Percentiles rank a stretch among this genome's conserved stretches.
phyloP scores from a whole-genome alignment of 2,113 vertebrate genomes.

The Gallinago paraguaiae region DNA sequence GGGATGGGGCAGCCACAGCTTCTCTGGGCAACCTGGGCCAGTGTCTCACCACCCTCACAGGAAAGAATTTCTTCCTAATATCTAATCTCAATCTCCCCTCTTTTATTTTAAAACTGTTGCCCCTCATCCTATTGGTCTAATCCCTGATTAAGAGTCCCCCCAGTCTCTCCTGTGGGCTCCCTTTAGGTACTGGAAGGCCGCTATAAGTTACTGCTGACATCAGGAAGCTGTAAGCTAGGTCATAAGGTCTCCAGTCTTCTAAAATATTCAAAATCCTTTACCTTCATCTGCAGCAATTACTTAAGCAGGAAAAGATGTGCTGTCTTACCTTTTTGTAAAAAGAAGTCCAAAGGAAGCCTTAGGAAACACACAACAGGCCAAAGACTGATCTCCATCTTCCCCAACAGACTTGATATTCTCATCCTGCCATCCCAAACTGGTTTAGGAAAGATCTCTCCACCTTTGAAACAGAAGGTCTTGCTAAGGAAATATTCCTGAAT shows the following conservation, averaged over 20 bases:
- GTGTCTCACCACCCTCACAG: too few relatives aligned
- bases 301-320: not conserved
- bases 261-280: not conserved
- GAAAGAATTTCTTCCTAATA: too few relatives aligned
- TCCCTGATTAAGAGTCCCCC: too few relatives aligned
- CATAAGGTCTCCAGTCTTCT: rapidly evolving
- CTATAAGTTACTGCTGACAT: not conserved
- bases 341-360: not conserved
- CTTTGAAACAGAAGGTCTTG: slow-evolving; percentile 29
- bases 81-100: too few relatives aligned
- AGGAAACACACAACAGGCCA: not conserved
- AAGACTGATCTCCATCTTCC: not conserved
- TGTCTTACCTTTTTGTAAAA: not conserved
- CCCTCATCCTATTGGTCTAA: too few relatives aligned
- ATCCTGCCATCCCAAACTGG: not conserved
- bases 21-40: too few relatives aligned
- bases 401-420: not conserved
- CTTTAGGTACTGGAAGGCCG: too few relatives aligned
- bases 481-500: slow-evolving; percentile 31
- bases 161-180: too few relatives aligned
- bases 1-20: too few relatives aligned
- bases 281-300: not conserved
- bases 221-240: not conserved
- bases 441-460: slow-evolving; percentile 31
- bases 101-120: too few relatives aligned